A percentile compares a stretch with the other conserved stretches of the same genome.
Conservation (phyloP, 23 tunicate genomes). For the Oikopleura dioica region DNA sequence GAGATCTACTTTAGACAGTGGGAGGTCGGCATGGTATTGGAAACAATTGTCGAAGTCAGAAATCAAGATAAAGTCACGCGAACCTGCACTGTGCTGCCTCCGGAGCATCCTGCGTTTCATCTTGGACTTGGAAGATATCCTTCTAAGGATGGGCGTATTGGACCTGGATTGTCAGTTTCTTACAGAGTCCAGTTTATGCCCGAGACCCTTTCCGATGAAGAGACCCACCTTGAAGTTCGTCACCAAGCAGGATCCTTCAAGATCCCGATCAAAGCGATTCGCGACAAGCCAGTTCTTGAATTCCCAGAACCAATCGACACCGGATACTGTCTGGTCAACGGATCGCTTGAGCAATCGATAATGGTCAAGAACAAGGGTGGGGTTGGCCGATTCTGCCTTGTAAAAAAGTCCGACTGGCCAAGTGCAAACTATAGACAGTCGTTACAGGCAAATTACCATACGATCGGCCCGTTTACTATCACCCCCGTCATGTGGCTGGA, state of each 20-base stretch:
- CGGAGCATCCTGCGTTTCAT: not conserved
- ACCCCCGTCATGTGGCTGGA: slow-evolving; percentile 61
- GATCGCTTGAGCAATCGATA: slow-evolving; percentile 25
- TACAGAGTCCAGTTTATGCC: slow-evolving; percentile 76
- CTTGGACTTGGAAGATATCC: slow-evolving; percentile 41
- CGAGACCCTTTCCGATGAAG: slow-evolving; percentile 47
- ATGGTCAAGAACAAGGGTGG: slow-evolving; percentile 54
- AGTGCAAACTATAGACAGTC: slow-evolving; percentile 40
- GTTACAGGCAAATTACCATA: not conserved
- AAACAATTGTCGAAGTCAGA: not conserved
- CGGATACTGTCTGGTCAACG: slow-evolving; percentile 53
- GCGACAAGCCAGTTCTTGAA: slow-evolving; percentile 10
- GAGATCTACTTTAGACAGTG: not conserved
- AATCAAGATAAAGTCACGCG: not conserved
- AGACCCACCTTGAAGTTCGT: slow-evolving; percentile 26
- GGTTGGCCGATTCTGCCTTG: slow-evolving; percentile 50
- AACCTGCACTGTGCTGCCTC: not conserved
- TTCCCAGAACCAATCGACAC: slow-evolving; percentile 28
- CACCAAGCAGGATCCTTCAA: slow-evolving; percentile 31
- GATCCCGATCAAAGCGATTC: not conserved
- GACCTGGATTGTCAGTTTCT: slow-evolving; percentile 49
- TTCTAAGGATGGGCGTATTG: slow-evolving; percentile 36
- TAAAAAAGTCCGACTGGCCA: slow-evolving; percentile 54
- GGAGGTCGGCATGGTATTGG: not conserved
- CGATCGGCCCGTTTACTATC: slow-evolving; percentile 14